phyloP scores from a whole-genome alignment of 2,888 invertebrate genomes.

The Lobophora halterata region DNA sequence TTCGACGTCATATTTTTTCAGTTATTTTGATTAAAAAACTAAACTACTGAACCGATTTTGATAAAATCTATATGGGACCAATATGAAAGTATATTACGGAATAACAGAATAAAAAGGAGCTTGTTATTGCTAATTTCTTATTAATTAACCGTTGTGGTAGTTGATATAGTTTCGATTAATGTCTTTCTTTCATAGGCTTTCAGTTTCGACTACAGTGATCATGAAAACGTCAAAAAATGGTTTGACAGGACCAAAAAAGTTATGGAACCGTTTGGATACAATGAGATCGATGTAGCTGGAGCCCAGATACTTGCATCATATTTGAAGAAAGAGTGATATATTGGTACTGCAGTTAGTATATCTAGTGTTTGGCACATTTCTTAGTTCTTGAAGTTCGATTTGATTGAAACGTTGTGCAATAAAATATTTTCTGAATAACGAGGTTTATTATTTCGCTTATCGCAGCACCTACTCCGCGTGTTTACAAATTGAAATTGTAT shows the following conservation, averaged over 20 bases:
- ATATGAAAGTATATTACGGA: too few species aligned
- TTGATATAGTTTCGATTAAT: too few species aligned
- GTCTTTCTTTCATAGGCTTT: conserved; percentile 61
- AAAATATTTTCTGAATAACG: conserved; percentile 34
- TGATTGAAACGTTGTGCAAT: conserved; percentile 26
- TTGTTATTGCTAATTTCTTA: too few species aligned
- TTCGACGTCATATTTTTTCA: too few species aligned
- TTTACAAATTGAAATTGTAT: conserved; percentile 21
- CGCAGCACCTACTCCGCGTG: conserved; percentile 25
- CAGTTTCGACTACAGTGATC: conserved; percentile 76
- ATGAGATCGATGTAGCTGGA: conserved; percentile 83
- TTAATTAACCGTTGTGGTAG: too few species aligned
- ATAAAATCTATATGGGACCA: too few species aligned
- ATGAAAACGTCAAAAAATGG: conserved; percentile 83
- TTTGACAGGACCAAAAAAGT: conserved; percentile 83
- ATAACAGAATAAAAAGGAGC: too few species aligned
- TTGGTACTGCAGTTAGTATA: neutral
- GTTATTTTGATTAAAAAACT: too few species aligned
- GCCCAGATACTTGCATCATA: conserved; percentile 78
- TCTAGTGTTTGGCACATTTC: neutral
- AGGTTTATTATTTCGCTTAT: conserved; percentile 42
- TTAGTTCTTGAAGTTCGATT: conserved; percentile 15
- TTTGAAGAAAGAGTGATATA: conserved; percentile 60
- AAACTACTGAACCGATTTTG: too few species aligned
- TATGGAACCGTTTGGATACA: conserved; percentile 84